These are phyloP conservation scores for Xylocopa sonorina DNA, from an alignment of 1,140 invertebrate species.

Conservation along the genomic window DNA sequence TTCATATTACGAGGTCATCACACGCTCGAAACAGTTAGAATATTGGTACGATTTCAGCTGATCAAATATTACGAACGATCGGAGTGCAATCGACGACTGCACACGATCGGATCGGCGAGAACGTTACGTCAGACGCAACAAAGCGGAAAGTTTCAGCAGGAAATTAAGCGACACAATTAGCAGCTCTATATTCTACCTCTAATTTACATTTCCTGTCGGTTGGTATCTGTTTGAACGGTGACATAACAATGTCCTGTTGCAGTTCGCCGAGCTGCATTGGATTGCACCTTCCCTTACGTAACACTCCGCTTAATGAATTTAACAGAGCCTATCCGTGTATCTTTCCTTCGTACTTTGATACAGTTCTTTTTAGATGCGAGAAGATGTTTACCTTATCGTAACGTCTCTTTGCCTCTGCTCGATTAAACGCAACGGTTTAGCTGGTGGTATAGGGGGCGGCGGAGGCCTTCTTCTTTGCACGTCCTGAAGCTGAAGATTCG, in stretches of 20 bases:
- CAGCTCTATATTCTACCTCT: background rate
- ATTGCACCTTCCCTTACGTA: background rate
- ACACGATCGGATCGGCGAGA: background rate
- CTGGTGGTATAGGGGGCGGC: constrained; percentile 81
- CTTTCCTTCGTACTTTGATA: too few relatives aligned
- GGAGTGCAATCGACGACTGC: background rate
- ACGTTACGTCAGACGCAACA: constrained; percentile 31
- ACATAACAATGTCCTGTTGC: constrained; percentile 8
- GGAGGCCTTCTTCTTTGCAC: constrained; percentile 75
- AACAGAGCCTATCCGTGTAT: background rate
- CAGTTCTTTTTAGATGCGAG: background rate
- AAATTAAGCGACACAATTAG: constrained; percentile 41
- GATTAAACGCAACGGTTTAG: constrained; percentile 80
- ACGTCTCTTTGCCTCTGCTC: constrained; percentile 80
- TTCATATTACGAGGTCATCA: constrained; percentile 30
- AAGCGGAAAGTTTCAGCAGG: constrained; percentile 36
- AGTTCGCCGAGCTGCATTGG: background rate
- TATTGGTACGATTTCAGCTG: background rate
- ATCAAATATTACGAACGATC: background rate
- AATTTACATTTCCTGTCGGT: constrained; percentile 44
- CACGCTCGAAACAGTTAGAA: background rate
- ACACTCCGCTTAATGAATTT: background rate
- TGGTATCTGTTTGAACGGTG: constrained; percentile 4
- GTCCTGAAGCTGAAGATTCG: constrained; percentile 84
- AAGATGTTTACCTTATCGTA: constrained; percentile 77